Base-by-base conservation (phyloP, 1,140 invertebrate genomes). In the Drosophila punjabiensis region DNA sequence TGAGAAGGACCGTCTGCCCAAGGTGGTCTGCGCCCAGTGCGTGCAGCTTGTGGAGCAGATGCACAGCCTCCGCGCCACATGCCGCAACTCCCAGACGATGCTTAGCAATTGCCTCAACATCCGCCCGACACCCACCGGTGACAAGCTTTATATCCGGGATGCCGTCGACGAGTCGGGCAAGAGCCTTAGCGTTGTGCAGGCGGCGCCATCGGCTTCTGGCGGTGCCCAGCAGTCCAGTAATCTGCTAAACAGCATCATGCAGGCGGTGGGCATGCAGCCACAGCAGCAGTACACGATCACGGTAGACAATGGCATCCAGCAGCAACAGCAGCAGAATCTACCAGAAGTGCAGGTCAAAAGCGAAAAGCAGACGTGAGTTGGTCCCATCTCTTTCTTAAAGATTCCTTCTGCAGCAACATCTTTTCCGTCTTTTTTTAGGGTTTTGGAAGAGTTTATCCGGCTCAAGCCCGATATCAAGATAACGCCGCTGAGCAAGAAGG, bases 1-100 rank as follows among this genome's bases (percentile, higher is more conserved):
- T 55, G 95, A 96, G 89, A 95, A 95, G 79, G 96, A 96, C 92
- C 95, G 95, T 13, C 90, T 96, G 64, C 96, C 96, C 56, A 96
- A 96, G 94, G 95, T 95, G 24, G 94, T 96, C n/a, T 96, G 96
- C 81, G 94, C 94, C 7, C 94, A 94, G 48, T 96, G 96, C 82
- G 90, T 96, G 37, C 94, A 94, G 74, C 95, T 95, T 69, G 79
- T 96, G 50, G 96, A 96, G 60, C 94, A 93, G 41, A 95, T 94
- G 59, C 94, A 94, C 77, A 94, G 94, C 24, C 96, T 96, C 85
- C 93, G 95, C 64, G 94, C 95, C 75, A 94, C 95, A n/a, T 96
- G 95, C 73, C 93, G 95, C 3, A 95, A 94, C 74, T 95, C 96
- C 0, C 95, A 96, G 89, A 94, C 94, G 28, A 96, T 96, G 95